phyloP scores from a whole-genome alignment of 2,797 vertebrate genomes.

The Gallirallus australis region DNA sequence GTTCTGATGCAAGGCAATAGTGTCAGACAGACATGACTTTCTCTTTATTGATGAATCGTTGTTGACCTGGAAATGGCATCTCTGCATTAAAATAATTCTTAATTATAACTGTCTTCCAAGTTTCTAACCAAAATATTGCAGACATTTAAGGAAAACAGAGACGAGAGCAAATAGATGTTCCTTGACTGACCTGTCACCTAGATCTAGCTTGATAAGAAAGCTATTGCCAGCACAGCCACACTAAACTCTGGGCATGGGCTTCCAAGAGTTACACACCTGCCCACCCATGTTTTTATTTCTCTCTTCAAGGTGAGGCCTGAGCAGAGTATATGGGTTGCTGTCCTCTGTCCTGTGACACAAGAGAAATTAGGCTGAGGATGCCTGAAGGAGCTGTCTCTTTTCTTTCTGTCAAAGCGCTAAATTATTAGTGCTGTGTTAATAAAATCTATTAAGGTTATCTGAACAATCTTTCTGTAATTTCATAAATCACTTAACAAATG shows the following conservation, averaged over 20 bases:
- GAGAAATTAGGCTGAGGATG: neutral
- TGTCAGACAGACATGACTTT: neutral
- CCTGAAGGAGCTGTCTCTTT: neutral
- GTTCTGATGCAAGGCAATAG: neutral
- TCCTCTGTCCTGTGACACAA: neutral
- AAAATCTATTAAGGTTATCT: slow-evolving; percentile 10
- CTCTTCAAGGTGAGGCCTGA: neutral
- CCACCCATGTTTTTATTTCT: neutral
- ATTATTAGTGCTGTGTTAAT: neutral
- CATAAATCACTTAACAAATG: neutral
- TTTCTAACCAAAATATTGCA: neutral
- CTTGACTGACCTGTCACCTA: neutral
- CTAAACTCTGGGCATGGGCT: neutral
- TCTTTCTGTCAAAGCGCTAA: neutral
- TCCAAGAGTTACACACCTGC: neutral
- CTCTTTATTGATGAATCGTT: neutral
- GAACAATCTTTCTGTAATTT: slow-evolving; percentile 20
- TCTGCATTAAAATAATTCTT: neutral
- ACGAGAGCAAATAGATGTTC: neutral
- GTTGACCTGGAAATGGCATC: neutral
- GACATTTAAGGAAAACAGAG: neutral
- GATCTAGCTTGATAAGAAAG: neutral
- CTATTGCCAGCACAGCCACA: neutral
- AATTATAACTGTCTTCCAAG: neutral
- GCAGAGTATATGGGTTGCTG: neutral